A percentile compares a stretch with the other conserved stretches of the same genome.
These are phyloP conservation scores for Blastomussa wellsi DNA, from an alignment of 92 coral and sea anemone species.

Conservation along the genomic window DNA sequence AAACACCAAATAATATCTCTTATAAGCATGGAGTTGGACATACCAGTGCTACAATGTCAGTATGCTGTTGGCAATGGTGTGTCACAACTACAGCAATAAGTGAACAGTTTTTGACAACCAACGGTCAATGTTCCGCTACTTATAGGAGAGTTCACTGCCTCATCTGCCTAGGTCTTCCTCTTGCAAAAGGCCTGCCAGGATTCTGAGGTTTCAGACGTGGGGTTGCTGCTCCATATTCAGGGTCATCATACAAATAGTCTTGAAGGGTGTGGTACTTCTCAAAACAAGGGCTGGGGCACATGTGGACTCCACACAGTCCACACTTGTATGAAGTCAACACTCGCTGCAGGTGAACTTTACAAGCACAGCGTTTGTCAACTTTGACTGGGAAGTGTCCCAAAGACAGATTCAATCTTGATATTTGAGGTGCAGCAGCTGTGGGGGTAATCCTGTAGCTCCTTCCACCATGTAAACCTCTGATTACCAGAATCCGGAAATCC, in stretches of 20 bases:
- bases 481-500: conserved; percentile 24
- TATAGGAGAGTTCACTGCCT: background rate
- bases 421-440: conserved; percentile 25
- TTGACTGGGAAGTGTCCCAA: conserved; percentile 48
- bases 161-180: conserved; percentile 35
- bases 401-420: conserved; percentile 8
- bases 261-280: conserved; percentile 35
- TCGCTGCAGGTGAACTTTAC: conserved; percentile 46
- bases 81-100: background rate
- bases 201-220: conserved; percentile 35
- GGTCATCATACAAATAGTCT: conserved; percentile 29
- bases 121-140: background rate
- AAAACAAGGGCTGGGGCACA: conserved; percentile 48
- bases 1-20: no score
- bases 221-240: conserved; percentile 20
- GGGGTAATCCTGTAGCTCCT: conserved; percentile 34
- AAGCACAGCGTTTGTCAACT: conserved; percentile 34
- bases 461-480: conserved; percentile 29
- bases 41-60: no score
- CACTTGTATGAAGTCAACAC: conserved; percentile 40
- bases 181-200: no score
- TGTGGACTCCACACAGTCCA: conserved; percentile 40
- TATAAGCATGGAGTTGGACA: no score
- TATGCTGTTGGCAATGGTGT: no score
- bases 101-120: background rate